phyloP scores from a whole-genome alignment of 1,140 invertebrate species.

The Octopus sinensis region DNA sequence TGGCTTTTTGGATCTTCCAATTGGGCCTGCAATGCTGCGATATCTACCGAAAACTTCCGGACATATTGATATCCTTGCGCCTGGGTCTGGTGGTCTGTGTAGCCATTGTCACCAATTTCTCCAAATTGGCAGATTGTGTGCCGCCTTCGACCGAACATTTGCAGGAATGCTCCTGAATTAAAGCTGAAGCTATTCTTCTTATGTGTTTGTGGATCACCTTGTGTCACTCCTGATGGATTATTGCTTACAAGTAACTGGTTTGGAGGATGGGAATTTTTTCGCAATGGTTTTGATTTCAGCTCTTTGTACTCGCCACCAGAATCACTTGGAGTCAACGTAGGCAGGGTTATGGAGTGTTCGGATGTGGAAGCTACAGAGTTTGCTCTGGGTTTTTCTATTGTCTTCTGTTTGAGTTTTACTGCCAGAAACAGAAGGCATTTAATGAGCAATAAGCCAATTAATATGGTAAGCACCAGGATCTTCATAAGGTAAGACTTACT shows the following conservation, averaged over 20 bases:
- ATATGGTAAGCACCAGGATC: constrained; percentile 19
- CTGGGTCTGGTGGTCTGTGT: constrained; percentile 30
- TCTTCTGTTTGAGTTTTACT: background rate
- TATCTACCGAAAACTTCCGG: constrained; percentile 55
- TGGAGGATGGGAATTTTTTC: background rate
- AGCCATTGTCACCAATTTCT: constrained; percentile 31
- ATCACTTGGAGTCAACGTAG: constrained; percentile 30
- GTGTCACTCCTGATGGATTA: background rate
- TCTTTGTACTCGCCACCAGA: constrained; percentile 1
- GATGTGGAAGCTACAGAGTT: background rate
- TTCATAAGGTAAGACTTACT: constrained; percentile 24
- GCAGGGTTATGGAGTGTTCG: constrained; percentile 26
- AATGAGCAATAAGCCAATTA: constrained; percentile 21
- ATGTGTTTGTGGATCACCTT: background rate
- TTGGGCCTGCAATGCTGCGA: constrained; percentile 52
- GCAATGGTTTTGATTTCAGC: background rate
- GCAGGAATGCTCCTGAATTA: constrained; percentile 1
- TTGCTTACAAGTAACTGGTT: background rate
- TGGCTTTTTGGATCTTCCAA: constrained; percentile 53
- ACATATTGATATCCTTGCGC: constrained; percentile 53
- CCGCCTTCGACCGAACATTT: constrained; percentile 41
- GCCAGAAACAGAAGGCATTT: constrained; percentile 17
- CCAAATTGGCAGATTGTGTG: constrained; percentile 50
- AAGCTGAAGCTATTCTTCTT: constrained; percentile 23
- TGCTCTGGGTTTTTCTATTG: background rate